Base-by-base conservation (phyloP, 2,797 vertebrate species). In the Enteromius unitaeniatus region DNA sequence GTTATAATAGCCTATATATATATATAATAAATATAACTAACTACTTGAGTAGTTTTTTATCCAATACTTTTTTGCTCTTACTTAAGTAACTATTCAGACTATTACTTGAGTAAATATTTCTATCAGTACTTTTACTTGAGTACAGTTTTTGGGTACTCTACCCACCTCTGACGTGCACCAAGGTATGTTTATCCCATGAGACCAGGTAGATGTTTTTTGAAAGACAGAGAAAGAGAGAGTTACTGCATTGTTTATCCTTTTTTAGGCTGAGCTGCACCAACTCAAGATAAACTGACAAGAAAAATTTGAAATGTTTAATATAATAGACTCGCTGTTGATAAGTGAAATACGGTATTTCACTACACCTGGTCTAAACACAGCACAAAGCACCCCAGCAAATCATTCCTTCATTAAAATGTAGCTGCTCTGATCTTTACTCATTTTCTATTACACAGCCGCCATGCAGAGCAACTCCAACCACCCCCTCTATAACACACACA, bases 341-440 rank as follows among this genome's bases (percentile, higher is more conserved):
- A 40, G 73, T 69, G 37, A 17, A 81, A 64, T 34, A 47, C n/a
- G 79, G 13, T 34, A 17, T 81, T 72, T 60, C 68, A 55, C 3
- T 1, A 80, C 65, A 70, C 17, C 53, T 72, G 68, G 51, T 60
- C 40, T 60, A 23, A 72, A 34, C 28, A 13, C 47, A 76, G 51
- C 51, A 40, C 51, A 58, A 37, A 45, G 5, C 37, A 28, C 42
- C 65, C 23, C 37, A 15, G 67, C 23, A 72, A 72, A 81, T 72
- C 19, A 81, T 72, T 72, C 40, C 68, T 81, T 72, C 53, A 62
- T n/a, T 55, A 81, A 60, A 64, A 64, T 62, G 6, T 45, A 62
- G 53, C 4, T 4, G 1, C 15, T 58, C 51, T 14, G 73, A 77
- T 77, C 53, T 62, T 60, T 62, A 42, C n/a, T 45, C 21, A 37